A percentile compares a stretch with the other conserved stretches of the same genome.
These are phyloP conservation scores for Drosophila miranda DNA, from an alignment of 1,140 invertebrate species.

Conservation along the genomic window DNA sequence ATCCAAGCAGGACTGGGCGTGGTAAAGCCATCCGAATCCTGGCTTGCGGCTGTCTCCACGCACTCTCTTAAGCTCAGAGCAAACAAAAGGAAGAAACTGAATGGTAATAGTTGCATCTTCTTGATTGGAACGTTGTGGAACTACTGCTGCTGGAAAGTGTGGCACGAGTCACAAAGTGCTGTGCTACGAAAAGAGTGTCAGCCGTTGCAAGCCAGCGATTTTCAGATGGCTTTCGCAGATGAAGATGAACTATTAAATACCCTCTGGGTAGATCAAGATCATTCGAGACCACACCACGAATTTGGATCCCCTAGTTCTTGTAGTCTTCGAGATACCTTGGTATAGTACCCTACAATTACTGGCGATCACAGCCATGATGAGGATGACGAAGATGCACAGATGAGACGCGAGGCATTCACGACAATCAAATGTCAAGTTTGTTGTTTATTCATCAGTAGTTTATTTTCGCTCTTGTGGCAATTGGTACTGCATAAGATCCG, in stretches of 20 bases:
- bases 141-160: slow-evolving; percentile 34
- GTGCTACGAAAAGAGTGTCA: slow-evolving; percentile 49
- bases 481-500: slow-evolving; percentile 25
- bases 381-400: no score
- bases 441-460: slow-evolving; percentile 47
- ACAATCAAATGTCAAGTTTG: slow-evolving; percentile 10
- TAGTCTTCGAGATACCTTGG: no score
- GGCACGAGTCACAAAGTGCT: background rate
- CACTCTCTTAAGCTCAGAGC: slow-evolving; percentile 39
- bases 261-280: background rate
- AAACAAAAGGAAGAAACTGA: slow-evolving; percentile 27
- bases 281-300: no score
- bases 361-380: no score
- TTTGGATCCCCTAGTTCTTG: no score
- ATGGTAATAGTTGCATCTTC: slow-evolving; percentile 47
- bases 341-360: no score
- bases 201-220: slow-evolving; percentile 48
- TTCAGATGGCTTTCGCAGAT: background rate
- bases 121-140: background rate
- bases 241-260: background rate
- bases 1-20: slow-evolving; percentile 73
- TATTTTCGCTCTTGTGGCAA: slow-evolving; percentile 8
- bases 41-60: slow-evolving; percentile 27
- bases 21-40: slow-evolving; percentile 36
- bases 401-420: no score